Conservation (phyloP, 2,797 vertebrate species). For the Gambelia wislizenii region DNA sequence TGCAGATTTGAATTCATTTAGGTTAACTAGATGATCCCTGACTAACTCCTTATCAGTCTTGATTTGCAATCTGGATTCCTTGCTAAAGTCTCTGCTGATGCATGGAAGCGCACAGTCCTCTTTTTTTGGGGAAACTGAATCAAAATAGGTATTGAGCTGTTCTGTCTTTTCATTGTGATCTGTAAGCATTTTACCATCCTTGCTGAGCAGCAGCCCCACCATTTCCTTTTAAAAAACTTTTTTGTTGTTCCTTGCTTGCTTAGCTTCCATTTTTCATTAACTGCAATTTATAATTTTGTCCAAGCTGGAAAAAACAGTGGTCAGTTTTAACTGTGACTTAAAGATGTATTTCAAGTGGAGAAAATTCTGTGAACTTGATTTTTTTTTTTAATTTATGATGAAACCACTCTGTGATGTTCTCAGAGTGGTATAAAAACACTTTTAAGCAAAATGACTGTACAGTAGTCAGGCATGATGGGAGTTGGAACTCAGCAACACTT, state of each 20-base stretch:
- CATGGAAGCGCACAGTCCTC: too few relatives aligned
- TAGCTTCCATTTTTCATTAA: background rate
- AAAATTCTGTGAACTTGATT: background rate
- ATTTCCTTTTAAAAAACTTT: too few relatives aligned
- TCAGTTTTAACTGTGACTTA: background rate
- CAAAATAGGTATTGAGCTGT: too few relatives aligned
- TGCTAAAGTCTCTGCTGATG: too few relatives aligned
- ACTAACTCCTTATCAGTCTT: too few relatives aligned
- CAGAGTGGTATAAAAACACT: background rate
- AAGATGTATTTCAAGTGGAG: background rate
- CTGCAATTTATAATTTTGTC: background rate
- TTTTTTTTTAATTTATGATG: background rate
- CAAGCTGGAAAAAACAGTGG: background rate
- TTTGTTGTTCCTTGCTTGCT: background rate
- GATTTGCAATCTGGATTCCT: too few relatives aligned
- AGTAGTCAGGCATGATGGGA: background rate
- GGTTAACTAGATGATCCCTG: too few relatives aligned
- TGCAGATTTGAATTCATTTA: too few relatives aligned
- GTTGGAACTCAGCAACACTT: background rate
- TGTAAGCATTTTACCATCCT: too few relatives aligned
- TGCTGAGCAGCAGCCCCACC: too few relatives aligned
- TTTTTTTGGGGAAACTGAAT: too few relatives aligned
- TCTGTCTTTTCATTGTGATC: too few relatives aligned
- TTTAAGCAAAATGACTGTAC: background rate
- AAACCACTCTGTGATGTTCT: background rate